Conservation (phyloP, 1,140 invertebrate species). For the Drosophila mauritiana region DNA sequence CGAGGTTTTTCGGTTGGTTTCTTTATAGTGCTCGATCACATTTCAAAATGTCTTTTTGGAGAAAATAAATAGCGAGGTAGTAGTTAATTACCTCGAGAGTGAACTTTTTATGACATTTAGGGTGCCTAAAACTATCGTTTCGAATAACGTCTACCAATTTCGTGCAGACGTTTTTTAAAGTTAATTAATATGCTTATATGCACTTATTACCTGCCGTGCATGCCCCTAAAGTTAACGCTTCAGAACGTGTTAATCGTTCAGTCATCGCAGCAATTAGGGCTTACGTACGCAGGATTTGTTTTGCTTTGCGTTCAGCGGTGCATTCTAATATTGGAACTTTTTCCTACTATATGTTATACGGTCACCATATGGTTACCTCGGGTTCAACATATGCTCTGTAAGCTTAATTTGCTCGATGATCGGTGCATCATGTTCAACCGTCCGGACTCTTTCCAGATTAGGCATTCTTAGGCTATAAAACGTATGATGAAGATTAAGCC, state of each 20-base stretch:
- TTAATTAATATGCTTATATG: no score
- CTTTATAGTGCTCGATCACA: no score
- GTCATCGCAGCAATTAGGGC: no score
- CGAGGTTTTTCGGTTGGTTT: background rate
- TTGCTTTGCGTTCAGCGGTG: background rate
- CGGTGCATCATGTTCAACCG: background rate
- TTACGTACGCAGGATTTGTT: constrained; percentile 5
- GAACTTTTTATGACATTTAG: background rate
- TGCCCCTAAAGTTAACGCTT: no score
- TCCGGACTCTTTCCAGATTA: background rate
- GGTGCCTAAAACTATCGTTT: no score
- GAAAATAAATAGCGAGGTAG: background rate
- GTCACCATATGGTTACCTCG: background rate
- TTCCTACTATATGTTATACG: background rate
- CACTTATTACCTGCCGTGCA: no score
- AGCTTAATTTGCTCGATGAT: background rate
- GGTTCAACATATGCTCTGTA: background rate
- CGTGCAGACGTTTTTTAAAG: background rate
- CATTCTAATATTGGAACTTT: background rate
- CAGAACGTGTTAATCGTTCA: no score
- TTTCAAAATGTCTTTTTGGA: background rate
- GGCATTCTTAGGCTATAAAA: no score
- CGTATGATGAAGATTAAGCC: no score
- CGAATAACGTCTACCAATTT: background rate
- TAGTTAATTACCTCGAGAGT: background rate